phyloP scores from a whole-genome alignment of 2,113 vertebrate species.

The Pungitius pungitius region DNA sequence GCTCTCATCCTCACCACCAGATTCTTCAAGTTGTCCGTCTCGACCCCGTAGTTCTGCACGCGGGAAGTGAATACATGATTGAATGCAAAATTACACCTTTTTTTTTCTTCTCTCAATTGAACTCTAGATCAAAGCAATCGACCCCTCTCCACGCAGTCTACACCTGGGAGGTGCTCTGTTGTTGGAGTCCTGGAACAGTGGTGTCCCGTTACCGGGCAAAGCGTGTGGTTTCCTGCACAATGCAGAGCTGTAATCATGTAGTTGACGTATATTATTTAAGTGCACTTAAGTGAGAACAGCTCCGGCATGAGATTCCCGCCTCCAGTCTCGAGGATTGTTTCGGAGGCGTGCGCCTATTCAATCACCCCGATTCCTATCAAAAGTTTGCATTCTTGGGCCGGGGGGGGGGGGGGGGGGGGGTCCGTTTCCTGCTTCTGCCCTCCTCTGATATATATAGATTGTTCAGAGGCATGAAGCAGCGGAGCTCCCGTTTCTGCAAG shows the following conservation, averaged over 20 bases:
- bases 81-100: neutral
- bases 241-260: constrained; percentile 37
- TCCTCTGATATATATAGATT: constrained; percentile 57
- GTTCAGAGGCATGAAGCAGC: constrained; percentile 27
- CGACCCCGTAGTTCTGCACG: constrained; percentile 94
- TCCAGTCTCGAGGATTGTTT: constrained; percentile 5
- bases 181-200: neutral
- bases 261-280: constrained; percentile 42
- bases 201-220: constrained; percentile 2
- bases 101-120: neutral
- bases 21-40: constrained; percentile 95
- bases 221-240: constrained; percentile 34
- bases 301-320: constrained; percentile 19
- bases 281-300: constrained; percentile 21
- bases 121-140: neutral
- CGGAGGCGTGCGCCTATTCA: constrained; percentile 19
- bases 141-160: neutral
- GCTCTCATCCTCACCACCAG: constrained; percentile 90
- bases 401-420: neutral
- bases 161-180: neutral
- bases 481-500: neutral
- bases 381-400: constrained; percentile 63
- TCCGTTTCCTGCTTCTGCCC: constrained; percentile 59
- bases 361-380: constrained; percentile 66
- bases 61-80: constrained; percentile 16